A percentile compares a stretch with the other conserved stretches of the same genome.
Evolutionary conservation across 2,888 invertebrate species (phyloP).

Genomic region (Asteroscopus sphinx): DNA sequence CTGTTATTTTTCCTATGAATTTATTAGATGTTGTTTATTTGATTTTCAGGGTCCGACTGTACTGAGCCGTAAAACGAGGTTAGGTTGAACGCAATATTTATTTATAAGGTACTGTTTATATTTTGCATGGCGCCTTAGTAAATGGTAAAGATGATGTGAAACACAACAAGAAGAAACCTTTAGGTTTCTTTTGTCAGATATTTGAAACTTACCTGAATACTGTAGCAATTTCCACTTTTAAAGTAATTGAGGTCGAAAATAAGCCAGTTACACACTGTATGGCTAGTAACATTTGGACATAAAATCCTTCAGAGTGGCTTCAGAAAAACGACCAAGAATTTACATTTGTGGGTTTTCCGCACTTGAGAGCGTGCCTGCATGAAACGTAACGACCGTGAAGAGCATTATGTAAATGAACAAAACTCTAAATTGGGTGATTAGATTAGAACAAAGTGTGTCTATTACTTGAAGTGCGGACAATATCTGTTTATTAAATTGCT

Average conservation of each 20-base stretch:
- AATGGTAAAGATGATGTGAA: no score
- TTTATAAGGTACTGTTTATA: no score
- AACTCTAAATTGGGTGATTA: slow-evolving; percentile 50
- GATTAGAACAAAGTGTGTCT: slow-evolving; percentile 49
- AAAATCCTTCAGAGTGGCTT: slow-evolving; percentile 35
- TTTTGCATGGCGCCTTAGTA: no score
- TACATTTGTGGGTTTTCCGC: slow-evolving; percentile 50
- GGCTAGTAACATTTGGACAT: slow-evolving; percentile 19
- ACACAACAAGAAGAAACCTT: no score
- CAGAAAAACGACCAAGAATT: slow-evolving; percentile 52
- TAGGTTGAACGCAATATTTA: slow-evolving; percentile 18
- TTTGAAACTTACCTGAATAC: background rate
- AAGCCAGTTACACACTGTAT: slow-evolving; percentile 23
- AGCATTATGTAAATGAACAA: slow-evolving; percentile 58
- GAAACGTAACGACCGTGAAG: slow-evolving; percentile 54
- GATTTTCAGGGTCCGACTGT: slow-evolving; percentile 56
- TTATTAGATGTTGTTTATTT: slow-evolving; percentile 67
- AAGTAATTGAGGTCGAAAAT: slow-evolving; percentile 25
- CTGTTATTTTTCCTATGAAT: slow-evolving; percentile 66
- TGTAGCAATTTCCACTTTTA: background rate
- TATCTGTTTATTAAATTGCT: slow-evolving; percentile 17
- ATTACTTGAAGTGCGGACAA: slow-evolving; percentile 41
- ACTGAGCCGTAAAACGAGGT: slow-evolving; percentile 16
- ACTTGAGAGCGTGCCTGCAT: slow-evolving; percentile 49
- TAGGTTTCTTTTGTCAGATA: no score